Percentiles rank a stretch among this genome's conserved stretches.
Conservation (phyloP, 2,113 vertebrate genomes). For the Pimephales promelas region DNA sequence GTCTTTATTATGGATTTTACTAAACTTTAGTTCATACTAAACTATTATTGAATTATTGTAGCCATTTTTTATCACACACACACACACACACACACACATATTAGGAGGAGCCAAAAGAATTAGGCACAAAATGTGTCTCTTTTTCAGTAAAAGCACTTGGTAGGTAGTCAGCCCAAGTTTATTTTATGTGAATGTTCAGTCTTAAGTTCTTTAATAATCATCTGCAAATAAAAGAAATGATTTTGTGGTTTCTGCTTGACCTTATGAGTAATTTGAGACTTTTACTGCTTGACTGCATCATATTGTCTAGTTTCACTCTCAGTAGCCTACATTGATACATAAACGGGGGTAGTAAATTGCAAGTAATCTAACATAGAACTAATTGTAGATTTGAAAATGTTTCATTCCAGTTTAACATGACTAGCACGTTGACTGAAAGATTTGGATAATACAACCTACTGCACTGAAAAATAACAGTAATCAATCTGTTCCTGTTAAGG, state of each 20-base stretch:
- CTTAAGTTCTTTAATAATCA: neutral
- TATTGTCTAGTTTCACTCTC: neutral
- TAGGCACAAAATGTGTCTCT: neutral
- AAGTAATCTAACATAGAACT: neutral
- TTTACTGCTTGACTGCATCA: neutral
- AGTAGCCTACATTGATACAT: neutral
- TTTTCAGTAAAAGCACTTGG: neutral
- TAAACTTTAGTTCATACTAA: too few relatives aligned
- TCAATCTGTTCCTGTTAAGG: neutral
- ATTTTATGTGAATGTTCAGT: neutral
- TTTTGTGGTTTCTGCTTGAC: neutral
- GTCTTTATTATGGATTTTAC: too few relatives aligned
- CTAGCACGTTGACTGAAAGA: neutral
- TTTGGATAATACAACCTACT: neutral
- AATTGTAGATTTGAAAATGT: neutral
- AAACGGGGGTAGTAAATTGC: neutral
- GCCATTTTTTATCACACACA: too few relatives aligned
- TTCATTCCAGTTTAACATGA: neutral
- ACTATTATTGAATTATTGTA: too few relatives aligned
- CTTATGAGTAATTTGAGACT: neutral
- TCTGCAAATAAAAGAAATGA: neutral
- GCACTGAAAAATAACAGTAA: neutral
- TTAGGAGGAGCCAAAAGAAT: neutral
- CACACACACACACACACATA: too few relatives aligned
- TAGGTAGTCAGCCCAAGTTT: neutral